These are phyloP conservation scores for Odocoileus hemionus DNA, from an alignment of 2,113 vertebrate genomes.

Conservation along the genomic window DNA sequence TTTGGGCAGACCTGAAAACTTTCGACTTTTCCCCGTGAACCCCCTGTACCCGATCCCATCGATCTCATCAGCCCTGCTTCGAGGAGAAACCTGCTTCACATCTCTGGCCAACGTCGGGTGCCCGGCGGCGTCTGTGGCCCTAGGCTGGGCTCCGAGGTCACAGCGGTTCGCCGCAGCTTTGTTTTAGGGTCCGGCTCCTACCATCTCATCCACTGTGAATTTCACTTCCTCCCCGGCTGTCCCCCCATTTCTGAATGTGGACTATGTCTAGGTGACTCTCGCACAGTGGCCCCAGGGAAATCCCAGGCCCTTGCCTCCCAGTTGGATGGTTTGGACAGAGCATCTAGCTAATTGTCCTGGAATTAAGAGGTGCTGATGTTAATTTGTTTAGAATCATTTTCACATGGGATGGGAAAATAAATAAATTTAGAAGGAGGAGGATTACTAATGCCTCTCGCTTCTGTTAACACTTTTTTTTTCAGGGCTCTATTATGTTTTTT, in stretches of 20 bases:
- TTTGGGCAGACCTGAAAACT: neutral
- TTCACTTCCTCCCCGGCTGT: neutral
- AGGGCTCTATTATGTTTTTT: neutral
- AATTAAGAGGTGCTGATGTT: neutral
- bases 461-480: neutral
- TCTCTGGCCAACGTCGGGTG: neutral
- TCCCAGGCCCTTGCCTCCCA: neutral
- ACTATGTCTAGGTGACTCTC: neutral
- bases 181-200: neutral
- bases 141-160: accelerated
- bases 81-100: accelerated
- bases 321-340: neutral
- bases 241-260: neutral
- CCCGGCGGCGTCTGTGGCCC: neutral
- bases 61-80: accelerated
- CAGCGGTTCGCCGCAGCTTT: neutral
- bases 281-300: neutral
- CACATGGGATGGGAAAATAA: neutral
- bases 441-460: neutral
- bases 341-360: neutral
- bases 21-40: accelerated
- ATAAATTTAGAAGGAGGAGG: neutral
- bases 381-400: neutral
- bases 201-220: accelerated
- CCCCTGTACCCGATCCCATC: accelerated